A percentile compares a stretch with the other conserved stretches of the same genome.
Conservation (phyloP, 1,140 invertebrate species). For the Drosophila virilis region DNA sequence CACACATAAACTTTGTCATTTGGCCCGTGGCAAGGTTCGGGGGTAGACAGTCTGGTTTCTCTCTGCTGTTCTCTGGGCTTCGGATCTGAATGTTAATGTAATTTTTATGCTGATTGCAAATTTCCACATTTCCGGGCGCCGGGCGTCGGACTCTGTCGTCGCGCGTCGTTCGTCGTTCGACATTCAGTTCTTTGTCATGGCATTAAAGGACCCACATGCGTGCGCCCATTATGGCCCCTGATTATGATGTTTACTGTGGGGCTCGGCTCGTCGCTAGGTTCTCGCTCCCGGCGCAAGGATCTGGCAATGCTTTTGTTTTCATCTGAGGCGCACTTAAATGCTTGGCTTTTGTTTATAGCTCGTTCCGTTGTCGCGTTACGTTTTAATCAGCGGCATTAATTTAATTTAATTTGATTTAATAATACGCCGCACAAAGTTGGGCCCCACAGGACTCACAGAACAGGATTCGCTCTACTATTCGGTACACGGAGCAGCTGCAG, state of each 20-base stretch:
- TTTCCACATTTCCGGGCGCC: slow-evolving; percentile 73
- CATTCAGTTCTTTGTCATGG: slow-evolving; percentile 56
- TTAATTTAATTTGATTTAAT: slow-evolving; percentile 83
- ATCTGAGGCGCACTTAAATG: slow-evolving; percentile 23
- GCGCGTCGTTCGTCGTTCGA: slow-evolving; percentile 3
- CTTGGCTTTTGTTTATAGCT: slow-evolving; percentile 56
- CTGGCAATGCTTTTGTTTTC: slow-evolving; percentile 43
- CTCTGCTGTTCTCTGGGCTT: slow-evolving; percentile 10
- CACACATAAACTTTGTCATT: slow-evolving; percentile 61
- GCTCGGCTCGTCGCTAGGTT: slow-evolving; percentile 24
- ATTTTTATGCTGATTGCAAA: slow-evolving; percentile 81
- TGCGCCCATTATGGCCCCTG: slow-evolving; percentile 29
- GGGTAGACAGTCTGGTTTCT: not conserved
- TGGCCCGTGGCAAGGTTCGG: not conserved
- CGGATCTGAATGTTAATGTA: slow-evolving; percentile 67
- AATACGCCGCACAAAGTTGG: slow-evolving; percentile 24
- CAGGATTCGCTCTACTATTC: too few species aligned
- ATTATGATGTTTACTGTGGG: slow-evolving; percentile 68
- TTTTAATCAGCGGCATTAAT: slow-evolving; percentile 77
- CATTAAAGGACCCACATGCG: slow-evolving; percentile 53
- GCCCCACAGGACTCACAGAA: not conserved
- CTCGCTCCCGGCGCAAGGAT: not conserved
- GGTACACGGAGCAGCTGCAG: not conserved
- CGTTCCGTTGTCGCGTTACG: slow-evolving; percentile 34
- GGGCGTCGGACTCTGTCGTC: too few species aligned